Evolutionary conservation across 2,113 vertebrate genomes (phyloP), one percentile per base, ranked within the genome.

Genomic region (Elgaria multicarinata): DNA sequence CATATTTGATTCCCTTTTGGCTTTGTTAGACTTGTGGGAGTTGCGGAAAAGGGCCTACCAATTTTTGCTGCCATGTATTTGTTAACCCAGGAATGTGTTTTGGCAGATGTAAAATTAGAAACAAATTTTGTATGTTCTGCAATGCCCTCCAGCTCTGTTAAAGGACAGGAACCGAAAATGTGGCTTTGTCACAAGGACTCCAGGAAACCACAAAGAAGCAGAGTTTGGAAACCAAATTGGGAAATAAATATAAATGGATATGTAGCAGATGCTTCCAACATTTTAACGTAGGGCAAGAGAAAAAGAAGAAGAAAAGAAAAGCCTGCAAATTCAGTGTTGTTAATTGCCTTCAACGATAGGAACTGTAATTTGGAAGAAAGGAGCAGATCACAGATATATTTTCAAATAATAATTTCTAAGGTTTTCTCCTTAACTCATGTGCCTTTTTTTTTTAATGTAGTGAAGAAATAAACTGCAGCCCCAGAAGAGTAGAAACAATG

Each of bases 31-130:
- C 95, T 98, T 98, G 98, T 97, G 97, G 98, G 95, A 90, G 88
- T 93, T 93, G 94, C 0, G n/a, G 95, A 90, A 93, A 82, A 89
- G 96, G 93, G 96, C 96, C 95, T 97, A 96, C 93, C 95, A 95
- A 92, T 97, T 96, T 95, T 89, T 94, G 95, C 96, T 97, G 96
- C 94, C 82, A 22, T 97, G 97, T 95, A 96, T 97, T 39, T 97
- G 97, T 97, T 97, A 97, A 95, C 96, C 95, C 94, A 93, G 95
- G 96, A 97, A 97, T 97, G 93, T 95, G 94, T 94, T 96, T 94
- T 95, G 97, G 98, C 97, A 98, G 97, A 98, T 94, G 94, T 97
- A 97, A 98, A 99, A 98, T 99, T 98, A 98, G 98, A 98, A 97
- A 98, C 98, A 98, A 98, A 98, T 98, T 98, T 98, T 94, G 95